These are phyloP conservation scores for Meteorus colon DNA, from an alignment of 2,888 invertebrate species.

Conservation along the genomic window DNA sequence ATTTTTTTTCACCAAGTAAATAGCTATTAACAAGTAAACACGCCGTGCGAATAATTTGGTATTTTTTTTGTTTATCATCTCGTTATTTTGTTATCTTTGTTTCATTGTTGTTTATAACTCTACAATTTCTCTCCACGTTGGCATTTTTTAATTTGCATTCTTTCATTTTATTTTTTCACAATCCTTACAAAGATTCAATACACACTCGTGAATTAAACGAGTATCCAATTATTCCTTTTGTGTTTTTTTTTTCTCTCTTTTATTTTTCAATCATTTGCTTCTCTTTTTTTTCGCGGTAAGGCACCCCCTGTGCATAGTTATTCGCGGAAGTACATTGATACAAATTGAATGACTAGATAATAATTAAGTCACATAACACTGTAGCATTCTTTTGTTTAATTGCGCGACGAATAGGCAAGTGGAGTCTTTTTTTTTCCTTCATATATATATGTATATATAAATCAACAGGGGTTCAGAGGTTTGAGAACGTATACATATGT, in stretches of 20 bases:
- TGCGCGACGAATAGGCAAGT: slow-evolving; percentile 44
- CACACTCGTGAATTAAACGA: slow-evolving; percentile 35
- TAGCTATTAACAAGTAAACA: slow-evolving; percentile 46
- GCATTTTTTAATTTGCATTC: slow-evolving; percentile 42
- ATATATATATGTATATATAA: slow-evolving; percentile 21
- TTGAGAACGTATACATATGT: slow-evolving; percentile 13
- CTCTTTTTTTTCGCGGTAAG: slow-evolving; percentile 56
- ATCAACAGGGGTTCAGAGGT: slow-evolving; percentile 28
- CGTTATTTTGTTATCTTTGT: slow-evolving; percentile 41
- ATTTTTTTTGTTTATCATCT: slow-evolving; percentile 37
- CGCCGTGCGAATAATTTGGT: slow-evolving; percentile 45
- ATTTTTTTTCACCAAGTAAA: slow-evolving; percentile 39
- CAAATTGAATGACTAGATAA: slow-evolving; percentile 56
- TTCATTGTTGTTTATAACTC: slow-evolving; percentile 35
- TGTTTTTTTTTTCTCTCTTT: slow-evolving; percentile 35
- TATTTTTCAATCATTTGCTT: slow-evolving; percentile 13
- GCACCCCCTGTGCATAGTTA: slow-evolving; percentile 66
- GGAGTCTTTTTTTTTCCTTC: slow-evolving; percentile 32
- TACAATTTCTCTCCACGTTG: slow-evolving; percentile 17
- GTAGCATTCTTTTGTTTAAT: slow-evolving; percentile 48
- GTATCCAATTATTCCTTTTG: slow-evolving; percentile 43
- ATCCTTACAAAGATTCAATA: slow-evolving; percentile 23
- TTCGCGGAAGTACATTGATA: slow-evolving; percentile 57
- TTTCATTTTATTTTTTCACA: slow-evolving; percentile 10
- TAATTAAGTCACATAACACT: slow-evolving; percentile 55